Evolutionary conservation across 2,888 invertebrate genomes (phyloP).

Genomic region (Hanleya hanleyi): DNA sequence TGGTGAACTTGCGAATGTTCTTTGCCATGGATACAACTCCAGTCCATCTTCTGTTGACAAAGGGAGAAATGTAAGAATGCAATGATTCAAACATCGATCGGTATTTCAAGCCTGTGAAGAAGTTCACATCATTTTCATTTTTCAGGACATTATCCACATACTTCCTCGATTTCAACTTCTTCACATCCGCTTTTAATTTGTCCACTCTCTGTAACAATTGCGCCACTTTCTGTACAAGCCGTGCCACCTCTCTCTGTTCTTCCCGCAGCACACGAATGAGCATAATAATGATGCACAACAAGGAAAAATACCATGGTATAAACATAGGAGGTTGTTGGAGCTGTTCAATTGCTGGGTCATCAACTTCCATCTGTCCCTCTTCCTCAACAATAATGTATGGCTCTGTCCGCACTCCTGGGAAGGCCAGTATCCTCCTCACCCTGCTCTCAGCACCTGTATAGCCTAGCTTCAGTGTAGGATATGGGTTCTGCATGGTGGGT

Average conservation of each 20-base stretch:
- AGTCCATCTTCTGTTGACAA: conserved; percentile 33
- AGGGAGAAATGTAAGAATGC: conserved; percentile 23
- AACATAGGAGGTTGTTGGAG: neutral
- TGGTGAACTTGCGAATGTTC: conserved; percentile 12
- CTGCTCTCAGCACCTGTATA: conserved; percentile 22
- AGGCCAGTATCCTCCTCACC: conserved; percentile 24
- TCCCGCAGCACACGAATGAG: neutral
- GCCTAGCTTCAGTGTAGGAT: conserved; percentile 24
- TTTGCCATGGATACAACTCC: conserved; percentile 18
- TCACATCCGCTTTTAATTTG: neutral
- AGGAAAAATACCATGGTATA: neutral
- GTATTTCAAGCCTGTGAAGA: conserved; percentile 26
- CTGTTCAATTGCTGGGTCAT: neutral
- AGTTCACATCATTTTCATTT: conserved; percentile 28
- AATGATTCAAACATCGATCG: conserved; percentile 24
- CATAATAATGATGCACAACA: neutral
- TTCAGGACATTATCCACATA: conserved; percentile 18
- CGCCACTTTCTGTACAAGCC: neutral
- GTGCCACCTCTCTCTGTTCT: neutral
- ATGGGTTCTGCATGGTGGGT: conserved; percentile 26
- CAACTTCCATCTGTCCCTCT: neutral
- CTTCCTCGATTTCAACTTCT: neutral
- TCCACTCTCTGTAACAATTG: neutral
- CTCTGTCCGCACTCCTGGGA: neutral
- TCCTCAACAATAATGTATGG: neutral